A percentile compares a stretch with the other conserved stretches of the same genome.
These are phyloP conservation scores for Drosophila malerkotliana DNA, from an alignment of 1,140 invertebrate genomes.

Conservation along the genomic window DNA sequence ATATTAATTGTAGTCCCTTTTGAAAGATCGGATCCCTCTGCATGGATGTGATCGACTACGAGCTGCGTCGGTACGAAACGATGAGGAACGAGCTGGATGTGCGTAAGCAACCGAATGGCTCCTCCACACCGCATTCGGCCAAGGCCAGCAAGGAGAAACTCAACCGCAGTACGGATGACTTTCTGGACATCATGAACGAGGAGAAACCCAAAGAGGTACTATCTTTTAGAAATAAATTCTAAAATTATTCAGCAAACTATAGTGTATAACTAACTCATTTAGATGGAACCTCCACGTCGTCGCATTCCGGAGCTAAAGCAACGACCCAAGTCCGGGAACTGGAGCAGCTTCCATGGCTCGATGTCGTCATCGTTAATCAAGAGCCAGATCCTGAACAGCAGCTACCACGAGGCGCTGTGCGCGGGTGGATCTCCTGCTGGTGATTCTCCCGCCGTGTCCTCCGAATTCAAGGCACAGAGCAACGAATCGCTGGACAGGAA, in stretches of 20 bases:
- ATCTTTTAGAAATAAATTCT: too few species aligned
- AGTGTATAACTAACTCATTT: conserved; percentile 19
- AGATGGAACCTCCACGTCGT: conserved; percentile 87
- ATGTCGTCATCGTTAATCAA: conserved; percentile 79
- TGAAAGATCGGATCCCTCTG: conserved; percentile 93
- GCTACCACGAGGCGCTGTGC: conserved; percentile 87
- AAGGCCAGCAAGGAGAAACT: conserved; percentile 79
- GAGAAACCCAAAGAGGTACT: conserved; percentile 81
- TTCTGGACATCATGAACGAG: conserved; percentile 83
- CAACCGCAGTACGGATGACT: conserved; percentile 78
- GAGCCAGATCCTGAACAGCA: conserved; percentile 85
- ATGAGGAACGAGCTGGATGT: conserved; percentile 96
- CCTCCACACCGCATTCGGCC: conserved; percentile 71
- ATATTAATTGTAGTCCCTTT: neutral
- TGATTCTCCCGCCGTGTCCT: conserved; percentile 41
- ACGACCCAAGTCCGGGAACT: conserved; percentile 88
- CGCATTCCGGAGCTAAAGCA: conserved; percentile 88
- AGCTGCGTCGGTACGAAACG: conserved; percentile 95
- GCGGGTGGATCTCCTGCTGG: conserved; percentile 38
- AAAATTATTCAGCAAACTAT: neutral
- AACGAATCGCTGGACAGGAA: conserved; percentile 85
- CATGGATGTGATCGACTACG: conserved; percentile 98
- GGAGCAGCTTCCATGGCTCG: conserved; percentile 85
- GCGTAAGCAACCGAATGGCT: conserved; percentile 84
- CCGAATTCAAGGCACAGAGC: conserved; percentile 76